Conservation (phyloP, 2,888 invertebrate species). For the Dasypogon diadema region DNA sequence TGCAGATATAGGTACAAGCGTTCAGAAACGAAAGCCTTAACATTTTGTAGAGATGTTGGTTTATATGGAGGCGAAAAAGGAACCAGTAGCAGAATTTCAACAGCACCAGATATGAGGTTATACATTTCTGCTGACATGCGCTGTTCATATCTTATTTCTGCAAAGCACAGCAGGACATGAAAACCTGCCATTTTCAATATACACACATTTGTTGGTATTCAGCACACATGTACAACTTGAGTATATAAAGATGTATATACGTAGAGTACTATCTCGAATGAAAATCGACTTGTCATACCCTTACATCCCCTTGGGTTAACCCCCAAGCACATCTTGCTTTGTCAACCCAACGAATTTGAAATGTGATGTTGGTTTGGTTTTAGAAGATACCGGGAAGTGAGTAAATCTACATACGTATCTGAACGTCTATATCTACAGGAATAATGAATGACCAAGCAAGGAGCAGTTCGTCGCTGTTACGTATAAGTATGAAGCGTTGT, state of each 20-base stretch:
- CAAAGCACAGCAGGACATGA: conserved; percentile 4
- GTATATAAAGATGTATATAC: conserved; percentile 31
- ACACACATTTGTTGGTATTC: neutral
- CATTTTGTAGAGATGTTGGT: conserved; percentile 21
- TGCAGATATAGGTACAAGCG: neutral
- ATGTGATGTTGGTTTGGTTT: conserved; percentile 36
- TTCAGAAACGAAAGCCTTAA: neutral
- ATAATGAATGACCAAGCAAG: conserved; percentile 31
- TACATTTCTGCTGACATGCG: conserved; percentile 50
- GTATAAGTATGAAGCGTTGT: conserved; percentile 13
- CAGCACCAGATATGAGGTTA: conserved; percentile 17
- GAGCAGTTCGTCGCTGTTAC: neutral
- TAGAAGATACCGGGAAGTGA: conserved; percentile 9
- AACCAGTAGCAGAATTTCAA: conserved; percentile 18
- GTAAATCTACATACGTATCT: neutral
- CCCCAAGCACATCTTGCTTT: conserved; percentile 50
- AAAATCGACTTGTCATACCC: conserved; percentile 51
- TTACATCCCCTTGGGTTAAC: conserved; percentile 2
- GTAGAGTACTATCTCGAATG: conserved; percentile 38
- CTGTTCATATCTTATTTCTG: conserved; percentile 25
- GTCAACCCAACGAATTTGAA: conserved; percentile 51
- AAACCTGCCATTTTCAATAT: conserved; percentile 33
- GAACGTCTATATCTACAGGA: conserved; percentile 33
- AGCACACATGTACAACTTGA: neutral
- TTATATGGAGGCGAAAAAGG: neutral